A percentile compares a stretch with the other conserved stretches of the same genome.
Evolutionary conservation across 2,797 vertebrate genomes (phyloP).

Genomic region (Gouania willdenowi): DNA sequence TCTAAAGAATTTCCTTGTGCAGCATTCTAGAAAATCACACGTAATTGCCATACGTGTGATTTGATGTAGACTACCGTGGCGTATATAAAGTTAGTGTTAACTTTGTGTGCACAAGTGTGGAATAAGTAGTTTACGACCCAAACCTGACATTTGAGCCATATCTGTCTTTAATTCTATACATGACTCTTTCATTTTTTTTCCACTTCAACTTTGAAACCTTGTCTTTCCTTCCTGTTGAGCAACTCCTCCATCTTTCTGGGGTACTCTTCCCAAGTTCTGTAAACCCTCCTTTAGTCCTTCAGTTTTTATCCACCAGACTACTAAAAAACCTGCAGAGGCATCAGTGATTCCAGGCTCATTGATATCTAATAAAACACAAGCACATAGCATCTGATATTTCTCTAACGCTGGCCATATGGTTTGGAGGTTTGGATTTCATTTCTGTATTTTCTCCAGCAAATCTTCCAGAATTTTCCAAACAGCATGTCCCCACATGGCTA

Average conservation of each 20-base stretch:
- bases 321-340: slow-evolving; percentile 33
- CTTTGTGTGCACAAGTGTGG: too few species aligned
- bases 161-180: too few species aligned
- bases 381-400: slow-evolving; percentile 23
- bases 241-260: background rate
- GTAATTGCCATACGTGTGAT: too few species aligned
- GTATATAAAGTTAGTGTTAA: too few species aligned
- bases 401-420: slow-evolving; percentile 37
- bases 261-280: slow-evolving; percentile 1
- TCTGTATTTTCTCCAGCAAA: slow-evolving; percentile 19
- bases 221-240: background rate
- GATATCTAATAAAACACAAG: slow-evolving; percentile 37
- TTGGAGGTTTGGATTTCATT: slow-evolving; percentile 20
- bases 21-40: too few species aligned
- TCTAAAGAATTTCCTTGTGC: too few species aligned
- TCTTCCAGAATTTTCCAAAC: background rate
- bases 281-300: slow-evolving; percentile 22
- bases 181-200: background rate
- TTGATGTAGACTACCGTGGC: too few species aligned
- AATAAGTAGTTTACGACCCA: too few species aligned
- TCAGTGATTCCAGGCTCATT: slow-evolving; percentile 46
- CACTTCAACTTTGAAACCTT: background rate
- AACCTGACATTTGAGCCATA: too few species aligned
- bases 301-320: slow-evolving; percentile 52
- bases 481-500: background rate